These are phyloP conservation scores for Podilymbus podiceps DNA, from an alignment of 2,113 vertebrate species.

Conservation along the genomic window DNA sequence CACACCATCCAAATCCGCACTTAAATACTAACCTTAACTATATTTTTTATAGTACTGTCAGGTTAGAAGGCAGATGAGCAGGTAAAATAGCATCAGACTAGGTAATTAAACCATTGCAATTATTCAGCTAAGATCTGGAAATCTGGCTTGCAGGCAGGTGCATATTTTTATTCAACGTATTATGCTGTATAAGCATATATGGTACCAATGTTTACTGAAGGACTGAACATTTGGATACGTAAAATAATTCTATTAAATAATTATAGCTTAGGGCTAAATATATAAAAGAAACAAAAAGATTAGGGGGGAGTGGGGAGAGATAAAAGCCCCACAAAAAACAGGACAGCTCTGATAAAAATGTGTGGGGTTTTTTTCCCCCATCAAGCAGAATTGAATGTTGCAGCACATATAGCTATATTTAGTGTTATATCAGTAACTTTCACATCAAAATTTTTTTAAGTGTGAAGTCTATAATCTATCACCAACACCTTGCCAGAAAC, in stretches of 20 bases:
- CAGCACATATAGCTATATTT: not conserved
- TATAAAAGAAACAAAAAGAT: not conserved
- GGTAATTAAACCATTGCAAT: not conserved
- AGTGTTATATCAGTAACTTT: not conserved
- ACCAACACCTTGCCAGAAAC: not conserved
- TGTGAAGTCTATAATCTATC: not conserved
- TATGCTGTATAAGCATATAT: not conserved
- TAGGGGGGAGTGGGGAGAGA: no score
- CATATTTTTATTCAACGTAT: not conserved
- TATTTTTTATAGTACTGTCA: not conserved
- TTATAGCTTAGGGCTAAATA: not conserved
- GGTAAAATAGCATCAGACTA: not conserved
- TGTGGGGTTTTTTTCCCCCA: no score
- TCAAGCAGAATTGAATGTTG: not conserved
- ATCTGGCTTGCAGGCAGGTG: not conserved
- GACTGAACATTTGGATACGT: not conserved
- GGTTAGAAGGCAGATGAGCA: not conserved
- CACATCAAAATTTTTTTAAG: not conserved
- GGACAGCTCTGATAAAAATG: not conserved
- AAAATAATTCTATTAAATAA: not conserved
- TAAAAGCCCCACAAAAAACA: not conserved
- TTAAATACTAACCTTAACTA: not conserved
- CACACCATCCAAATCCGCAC: not conserved
- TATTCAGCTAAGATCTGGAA: not conserved
- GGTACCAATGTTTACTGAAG: not conserved